Evolutionary conservation across 2,797 vertebrate genomes (phyloP).

Genomic region (Pipistrellus nathusii): DNA sequence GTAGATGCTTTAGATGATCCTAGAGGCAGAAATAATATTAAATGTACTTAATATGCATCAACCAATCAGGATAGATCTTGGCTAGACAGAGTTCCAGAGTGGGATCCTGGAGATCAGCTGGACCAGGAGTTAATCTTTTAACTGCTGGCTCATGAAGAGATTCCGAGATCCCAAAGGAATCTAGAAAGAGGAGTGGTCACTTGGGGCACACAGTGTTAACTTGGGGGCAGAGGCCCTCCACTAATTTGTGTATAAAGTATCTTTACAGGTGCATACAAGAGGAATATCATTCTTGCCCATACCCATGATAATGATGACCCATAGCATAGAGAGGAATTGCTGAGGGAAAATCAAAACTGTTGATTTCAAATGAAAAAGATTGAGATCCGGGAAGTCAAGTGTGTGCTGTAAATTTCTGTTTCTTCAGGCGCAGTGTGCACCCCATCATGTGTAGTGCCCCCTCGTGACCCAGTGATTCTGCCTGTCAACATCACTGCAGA

Average conservation of each 20-base stretch:
- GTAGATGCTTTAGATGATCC: neutral
- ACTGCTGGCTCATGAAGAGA: neutral
- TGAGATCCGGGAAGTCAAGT: neutral
- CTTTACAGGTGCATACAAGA: neutral
- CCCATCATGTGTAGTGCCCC: conserved; percentile 91
- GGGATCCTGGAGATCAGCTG: neutral
- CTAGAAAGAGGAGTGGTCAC: neutral
- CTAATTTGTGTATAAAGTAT: neutral
- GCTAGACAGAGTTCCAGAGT: neutral
- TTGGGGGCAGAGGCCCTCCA: neutral
- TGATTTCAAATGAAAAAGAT: conserved; percentile 7
- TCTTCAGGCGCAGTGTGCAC: conserved; percentile 92
- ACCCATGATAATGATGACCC: neutral
- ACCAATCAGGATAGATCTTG: neutral
- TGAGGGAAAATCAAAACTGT: neutral
- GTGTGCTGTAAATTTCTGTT: conserved; percentile 24
- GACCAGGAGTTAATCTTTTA: neutral
- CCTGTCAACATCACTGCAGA: conserved; percentile 91
- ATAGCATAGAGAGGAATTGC: neutral
- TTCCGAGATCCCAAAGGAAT: neutral
- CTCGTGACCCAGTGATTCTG: conserved; percentile 93
- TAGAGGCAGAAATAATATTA: neutral
- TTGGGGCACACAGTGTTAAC: neutral
- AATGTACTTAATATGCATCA: neutral
- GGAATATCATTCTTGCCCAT: neutral